Base-by-base conservation (phyloP, 92 coral and sea anemone genomes). In the Zoanthus solanderi region DNA sequence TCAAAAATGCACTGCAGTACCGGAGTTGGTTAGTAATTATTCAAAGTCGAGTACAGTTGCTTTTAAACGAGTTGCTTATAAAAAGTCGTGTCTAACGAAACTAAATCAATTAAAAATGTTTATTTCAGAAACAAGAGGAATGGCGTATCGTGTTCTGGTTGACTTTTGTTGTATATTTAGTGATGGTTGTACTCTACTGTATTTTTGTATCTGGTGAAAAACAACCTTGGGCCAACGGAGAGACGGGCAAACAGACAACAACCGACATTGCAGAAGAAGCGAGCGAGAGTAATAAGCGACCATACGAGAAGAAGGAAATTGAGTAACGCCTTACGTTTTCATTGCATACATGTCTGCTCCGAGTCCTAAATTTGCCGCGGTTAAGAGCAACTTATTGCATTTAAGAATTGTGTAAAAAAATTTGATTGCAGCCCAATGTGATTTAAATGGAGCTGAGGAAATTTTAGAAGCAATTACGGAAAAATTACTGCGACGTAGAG, bases 131-230 rank as follows among this genome's bases (percentile, higher is more conserved):
- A 92, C 94, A 87, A 37, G 89, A 91, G 30, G 98, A 96, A 81
- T 96, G 98, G 98, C 97, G 91, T 15, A 88, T 90, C 4, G 98
- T 96, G 12, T 96, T 96, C 84, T 95, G 97, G 97, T 72, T 95
- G 29, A 91, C 98, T 12, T 89, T 93, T 53, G 86, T 83, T 3
- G 87, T 96, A 7, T 92, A 96, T 32, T 37, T 90, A 68, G 87
- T 92, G 14, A 95, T 94, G 28, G 90, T 92, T 58, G 67, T 94
- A 15, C 78, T 94, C 48, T 96, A 92, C 74, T 96, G 98, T 18
- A 15, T 89, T 28, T 86, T 94, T 57, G 91, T 96, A 88, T 94
- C 97, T 73, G 98, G 91, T 11, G 98, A 94, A 5, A 87, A 88
- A 47, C 98, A 96, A 68, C 96, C 98, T 0, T 96, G 98, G 98